These are phyloP conservation scores for Ammodytes dubius DNA, from an alignment of 2,113 vertebrate species.

Conservation along the genomic window DNA sequence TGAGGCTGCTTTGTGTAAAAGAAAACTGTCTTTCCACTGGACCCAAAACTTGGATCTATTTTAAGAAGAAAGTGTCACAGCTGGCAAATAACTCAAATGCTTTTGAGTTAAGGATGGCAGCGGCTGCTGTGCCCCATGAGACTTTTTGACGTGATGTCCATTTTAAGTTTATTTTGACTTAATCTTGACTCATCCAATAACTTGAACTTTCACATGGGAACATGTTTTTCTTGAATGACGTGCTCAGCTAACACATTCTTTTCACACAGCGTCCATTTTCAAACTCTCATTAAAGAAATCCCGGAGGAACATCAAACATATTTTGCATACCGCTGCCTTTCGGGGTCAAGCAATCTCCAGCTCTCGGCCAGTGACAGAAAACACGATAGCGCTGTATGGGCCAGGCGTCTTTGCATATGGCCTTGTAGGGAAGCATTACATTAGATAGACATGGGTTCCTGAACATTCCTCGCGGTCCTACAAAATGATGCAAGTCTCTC, in stretches of 20 bases:
- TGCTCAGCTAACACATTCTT: conserved; percentile 78
- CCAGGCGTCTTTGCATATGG: conserved; percentile 50
- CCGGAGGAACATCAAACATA: conserved; percentile 82
- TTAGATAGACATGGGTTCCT: conserved; percentile 48
- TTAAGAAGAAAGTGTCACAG: conserved; percentile 53
- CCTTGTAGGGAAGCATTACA: conserved; percentile 84
- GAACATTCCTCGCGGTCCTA: conserved; percentile 72
- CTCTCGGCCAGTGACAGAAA: conserved; percentile 71
- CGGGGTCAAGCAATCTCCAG: conserved; percentile 73
- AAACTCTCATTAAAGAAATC: conserved; percentile 80
- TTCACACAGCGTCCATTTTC: conserved; percentile 71
- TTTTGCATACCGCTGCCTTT: conserved; percentile 81
- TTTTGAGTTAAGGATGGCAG: conserved; percentile 45
- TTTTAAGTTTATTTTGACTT: conserved; percentile 72
- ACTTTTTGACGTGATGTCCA: conserved; percentile 53
- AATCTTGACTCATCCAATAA: conserved; percentile 68
- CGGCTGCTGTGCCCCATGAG: conserved; percentile 37
- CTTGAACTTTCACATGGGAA: conserved; percentile 85
- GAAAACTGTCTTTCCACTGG: not conserved
- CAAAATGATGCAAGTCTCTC: conserved; percentile 67
- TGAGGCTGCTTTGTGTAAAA: not conserved
- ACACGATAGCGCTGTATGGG: conserved; percentile 46
- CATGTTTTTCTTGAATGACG: conserved; percentile 67
- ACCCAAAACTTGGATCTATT: conserved; percentile 38
- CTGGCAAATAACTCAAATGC: conserved; percentile 43